Conservation (phyloP, 2,113 vertebrate genomes). For the Cyprinodon brontotheroides region DNA sequence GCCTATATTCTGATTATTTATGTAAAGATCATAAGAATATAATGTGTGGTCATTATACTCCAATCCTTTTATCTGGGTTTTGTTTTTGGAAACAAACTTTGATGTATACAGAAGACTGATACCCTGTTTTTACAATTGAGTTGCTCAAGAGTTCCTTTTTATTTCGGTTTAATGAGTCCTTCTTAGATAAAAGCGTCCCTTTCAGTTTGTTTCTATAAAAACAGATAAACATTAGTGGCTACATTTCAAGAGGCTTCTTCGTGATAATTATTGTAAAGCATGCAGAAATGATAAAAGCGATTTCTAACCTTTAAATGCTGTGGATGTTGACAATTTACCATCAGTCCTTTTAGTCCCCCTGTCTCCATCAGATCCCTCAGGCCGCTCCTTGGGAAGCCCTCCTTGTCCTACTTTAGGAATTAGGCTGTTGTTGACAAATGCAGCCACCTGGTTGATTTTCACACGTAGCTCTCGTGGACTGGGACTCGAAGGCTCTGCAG, state of each 20-base stretch:
- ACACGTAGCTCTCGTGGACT: conserved; percentile 68
- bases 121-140: background rate
- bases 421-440: conserved; percentile 57
- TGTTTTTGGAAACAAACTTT: conserved; percentile 9
- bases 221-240: background rate
- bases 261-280: background rate
- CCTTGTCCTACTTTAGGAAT: conserved; percentile 22
- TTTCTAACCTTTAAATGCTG: conserved; percentile 58
- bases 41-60: conserved; percentile 14
- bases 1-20: background rate
- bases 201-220: background rate
- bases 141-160: background rate
- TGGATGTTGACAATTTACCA: conserved; percentile 10
- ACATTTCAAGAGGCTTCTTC: background rate
- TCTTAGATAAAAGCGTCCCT: background rate
- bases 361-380: conserved; percentile 23
- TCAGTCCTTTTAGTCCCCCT: conserved; percentile 14
- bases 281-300: background rate
- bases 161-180: background rate
- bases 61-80: conserved; percentile 11
- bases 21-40: conserved; percentile 3
- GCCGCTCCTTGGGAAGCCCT: conserved; percentile 15
- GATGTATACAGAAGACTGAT: conserved; percentile 9
- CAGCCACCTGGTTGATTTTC: conserved; percentile 73
- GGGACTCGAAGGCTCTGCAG: conserved; percentile 45